Base-by-base conservation (phyloP, 2,888 invertebrate genomes). In the Mesopsocus fuscifrons region DNA sequence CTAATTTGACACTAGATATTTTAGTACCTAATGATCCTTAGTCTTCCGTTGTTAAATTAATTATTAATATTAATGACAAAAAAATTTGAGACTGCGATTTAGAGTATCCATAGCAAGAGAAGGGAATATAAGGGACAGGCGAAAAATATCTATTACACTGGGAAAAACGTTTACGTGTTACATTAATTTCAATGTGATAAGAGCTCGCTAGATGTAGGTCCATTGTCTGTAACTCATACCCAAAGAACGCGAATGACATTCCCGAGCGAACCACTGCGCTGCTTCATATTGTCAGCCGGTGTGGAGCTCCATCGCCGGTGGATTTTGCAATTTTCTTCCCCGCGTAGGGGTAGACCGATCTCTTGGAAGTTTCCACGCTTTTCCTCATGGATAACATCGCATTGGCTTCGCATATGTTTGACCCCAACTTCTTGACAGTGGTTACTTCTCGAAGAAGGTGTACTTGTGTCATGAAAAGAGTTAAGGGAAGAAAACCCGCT, bases 401-500 rank as follows among this genome's bases (percentile, higher is more conserved):
- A 38, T n/a, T 18, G 17, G n/a, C 20, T 20, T 18, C 21, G 17
- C 20, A 13, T 6, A 13, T 13, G 13, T n/a, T 9, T 33, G 38
- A n/a, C 20, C 4, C 18, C 8, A 9, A 11, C 6, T 9, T 38
- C 38, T 11, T 38, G 38, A 4, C 38, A 5, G 5, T 4, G n/a
- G n/a, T 3, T 38, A 13, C 21, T 38, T 4, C 3, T 15, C 30
- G 30, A 30, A 13, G 6, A 5, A 61, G 80, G 80, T 9, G 8
- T 6, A 26, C 26, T 26, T 6, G 26, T 26, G 55, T 84, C 83
- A 61, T 83, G 81, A 57, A 82, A 83, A 5, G 83, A 83, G 58
- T 74, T 82, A 68, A 84, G 78, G 6, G 83, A 83, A 11, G 82
- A 82, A 60, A 84, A 84, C 21, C 84, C 84, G 55, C 83, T 84